Conservation (phyloP, 2,888 invertebrate genomes). For the Platycheirus rosarum region DNA sequence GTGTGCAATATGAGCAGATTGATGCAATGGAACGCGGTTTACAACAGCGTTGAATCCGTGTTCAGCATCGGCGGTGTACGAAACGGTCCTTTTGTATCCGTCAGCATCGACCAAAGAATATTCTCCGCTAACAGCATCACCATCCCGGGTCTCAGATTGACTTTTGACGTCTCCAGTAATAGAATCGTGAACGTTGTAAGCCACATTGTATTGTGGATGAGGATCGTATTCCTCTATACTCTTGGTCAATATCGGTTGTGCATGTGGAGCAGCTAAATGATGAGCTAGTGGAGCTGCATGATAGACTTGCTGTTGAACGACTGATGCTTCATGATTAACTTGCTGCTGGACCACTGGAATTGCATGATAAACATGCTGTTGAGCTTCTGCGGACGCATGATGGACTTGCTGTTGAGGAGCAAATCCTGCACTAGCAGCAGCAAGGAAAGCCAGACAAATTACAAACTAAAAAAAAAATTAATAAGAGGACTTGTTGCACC, state of each 20-base stretch:
- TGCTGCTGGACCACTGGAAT: slow-evolving; percentile 6
- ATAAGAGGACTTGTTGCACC: not conserved
- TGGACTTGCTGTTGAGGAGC: slow-evolving; percentile 38
- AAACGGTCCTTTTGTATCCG: slow-evolving; percentile 85
- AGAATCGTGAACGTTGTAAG: slow-evolving; percentile 74
- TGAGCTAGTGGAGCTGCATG: slow-evolving; percentile 38
- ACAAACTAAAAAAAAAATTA: slow-evolving; percentile 33
- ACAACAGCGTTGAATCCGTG: slow-evolving; percentile 75
- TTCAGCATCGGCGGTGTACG: slow-evolving; percentile 82
- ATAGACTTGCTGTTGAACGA: slow-evolving; percentile 30
- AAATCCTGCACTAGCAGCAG: slow-evolving; percentile 50
- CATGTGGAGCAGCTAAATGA: slow-evolving; percentile 20
- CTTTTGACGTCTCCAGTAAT: slow-evolving; percentile 76
- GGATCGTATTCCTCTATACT: slow-evolving; percentile 72
- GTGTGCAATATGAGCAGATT: slow-evolving; percentile 40
- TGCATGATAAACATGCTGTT: slow-evolving; percentile 42
- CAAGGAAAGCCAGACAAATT: slow-evolving; percentile 32
- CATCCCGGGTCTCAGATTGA: slow-evolving; percentile 85
- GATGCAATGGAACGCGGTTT: slow-evolving; percentile 65
- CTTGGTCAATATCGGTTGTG: slow-evolving; percentile 57
- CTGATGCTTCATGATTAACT: not conserved
- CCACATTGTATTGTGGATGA: slow-evolving; percentile 74
- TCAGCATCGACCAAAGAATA: slow-evolving; percentile 83
- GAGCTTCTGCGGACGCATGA: slow-evolving; percentile 33
- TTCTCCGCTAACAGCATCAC: slow-evolving; percentile 84